A percentile compares a stretch with the other conserved stretches of the same genome.
phyloP scores from a whole-genome alignment of 2,888 invertebrate species.

The Phanerotoma sp. region DNA sequence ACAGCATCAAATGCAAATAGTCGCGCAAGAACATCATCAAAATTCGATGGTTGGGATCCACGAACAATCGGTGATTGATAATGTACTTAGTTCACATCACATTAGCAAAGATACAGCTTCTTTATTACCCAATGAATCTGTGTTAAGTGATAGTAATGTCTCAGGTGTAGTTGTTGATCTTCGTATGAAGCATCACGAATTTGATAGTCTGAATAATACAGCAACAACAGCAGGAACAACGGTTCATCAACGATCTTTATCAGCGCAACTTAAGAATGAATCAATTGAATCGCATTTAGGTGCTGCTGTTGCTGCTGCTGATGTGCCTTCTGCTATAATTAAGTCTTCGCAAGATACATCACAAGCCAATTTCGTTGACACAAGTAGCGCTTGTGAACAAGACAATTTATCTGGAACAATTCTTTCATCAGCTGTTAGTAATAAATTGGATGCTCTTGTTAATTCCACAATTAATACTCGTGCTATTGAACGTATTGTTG shows the following conservation, averaged over 20 bases:
- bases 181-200: conserved; percentile 68
- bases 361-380: conserved; percentile 40
- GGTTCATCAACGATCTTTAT: conserved; percentile 54
- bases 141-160: conserved; percentile 32
- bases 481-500: conserved; percentile 58
- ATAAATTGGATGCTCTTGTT: conserved; percentile 64
- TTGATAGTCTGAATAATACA: conserved; percentile 60
- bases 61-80: conserved; percentile 43
- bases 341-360: conserved; percentile 38
- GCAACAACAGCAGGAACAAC: conserved; percentile 48
- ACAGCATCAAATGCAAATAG: conserved; percentile 45
- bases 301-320: conserved; percentile 55
- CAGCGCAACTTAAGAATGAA: conserved; percentile 62
- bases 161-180: conserved; percentile 64
- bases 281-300: conserved; percentile 64
- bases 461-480: conserved; percentile 62
- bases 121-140: conserved; percentile 42
- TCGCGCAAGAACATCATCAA: conserved; percentile 38
- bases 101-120: conserved; percentile 48
- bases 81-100: conserved; percentile 51
- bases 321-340: conserved; percentile 35
- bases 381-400: conserved; percentile 42
- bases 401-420: conserved; percentile 39
- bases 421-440: conserved; percentile 50
- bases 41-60: conserved; percentile 42